Evolutionary conservation across 2,113 vertebrate species (phyloP).

Genomic region (Balaenoptera acutorostrata): DNA sequence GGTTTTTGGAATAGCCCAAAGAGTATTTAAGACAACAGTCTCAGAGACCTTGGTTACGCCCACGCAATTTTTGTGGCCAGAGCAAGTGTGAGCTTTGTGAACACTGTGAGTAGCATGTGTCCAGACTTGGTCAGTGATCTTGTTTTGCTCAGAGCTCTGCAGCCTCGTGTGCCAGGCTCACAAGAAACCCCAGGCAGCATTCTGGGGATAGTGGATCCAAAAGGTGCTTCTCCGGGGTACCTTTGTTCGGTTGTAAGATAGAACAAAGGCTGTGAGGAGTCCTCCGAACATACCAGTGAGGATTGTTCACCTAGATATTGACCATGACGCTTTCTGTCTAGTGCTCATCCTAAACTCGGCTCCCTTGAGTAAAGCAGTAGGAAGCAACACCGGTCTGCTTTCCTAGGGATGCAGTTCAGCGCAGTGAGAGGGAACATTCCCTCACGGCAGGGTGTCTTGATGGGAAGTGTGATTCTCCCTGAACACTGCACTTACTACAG

Average conservation of each 20-base stretch:
- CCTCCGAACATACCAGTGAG: rapidly evolving
- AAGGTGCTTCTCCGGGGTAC: background rate
- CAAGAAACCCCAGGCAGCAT: background rate
- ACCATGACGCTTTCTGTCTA: background rate
- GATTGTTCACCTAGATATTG: background rate
- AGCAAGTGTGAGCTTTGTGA: background rate
- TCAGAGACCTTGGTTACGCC: background rate
- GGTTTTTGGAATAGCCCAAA: background rate
- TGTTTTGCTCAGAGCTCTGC: background rate
- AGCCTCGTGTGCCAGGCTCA: background rate
- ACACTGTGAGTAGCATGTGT: background rate
- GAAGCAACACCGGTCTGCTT: background rate
- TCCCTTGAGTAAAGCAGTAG: background rate
- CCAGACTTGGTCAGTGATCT: background rate
- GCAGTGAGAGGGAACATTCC: background rate
- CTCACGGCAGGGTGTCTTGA: background rate
- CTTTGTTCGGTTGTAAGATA: background rate
- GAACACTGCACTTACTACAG: background rate
- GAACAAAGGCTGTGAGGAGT: background rate
- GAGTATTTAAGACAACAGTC: background rate
- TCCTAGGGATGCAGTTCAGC: background rate
- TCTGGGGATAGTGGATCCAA: background rate
- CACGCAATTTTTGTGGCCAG: background rate
- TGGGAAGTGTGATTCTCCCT: no score
- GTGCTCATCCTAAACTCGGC: background rate